Base-by-base conservation (phyloP, 2,888 invertebrate species). In the Harpalus rufipes region DNA sequence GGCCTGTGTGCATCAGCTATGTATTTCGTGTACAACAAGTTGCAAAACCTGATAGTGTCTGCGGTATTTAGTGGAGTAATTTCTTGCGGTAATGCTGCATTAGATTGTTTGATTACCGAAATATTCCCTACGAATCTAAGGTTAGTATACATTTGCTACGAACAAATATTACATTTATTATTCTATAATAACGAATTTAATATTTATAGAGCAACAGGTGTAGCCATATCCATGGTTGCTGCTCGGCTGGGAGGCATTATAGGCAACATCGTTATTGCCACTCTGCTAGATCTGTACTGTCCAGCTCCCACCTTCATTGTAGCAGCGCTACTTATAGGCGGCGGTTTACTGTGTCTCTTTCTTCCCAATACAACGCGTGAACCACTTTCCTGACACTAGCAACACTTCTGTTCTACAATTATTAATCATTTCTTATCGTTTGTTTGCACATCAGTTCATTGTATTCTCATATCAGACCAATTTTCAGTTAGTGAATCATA, bases 291-390 rank as follows among this genome's bases (percentile, higher is more conserved):
- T 92, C 92, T 95, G 87, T 96, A 96, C 91, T 98, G 98, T 92
- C 97, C 97, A 56, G 96, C 97, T 86, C 98, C 98, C 81, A 97
- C 98, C 87, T 96, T 98, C 91, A 96, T 97, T 87, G 97, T 98
- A 76, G 97, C 97, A 87, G 94, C 93, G 41, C 93, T 98, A 86
- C 93, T 98, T 87, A 95, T 96, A 88, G 94, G 97, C 89, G 97
- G 97, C 90, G 97, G 97, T 86, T 93, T 98, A 87, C 94, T 96
- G 92, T 96, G 97, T 91, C 93, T 97, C 89, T 94, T 96, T 92
- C 93, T 98, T 91, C 97, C 97, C 89, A 97, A 97, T 92, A 97
- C 97, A 89, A 97, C 97, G 61, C 93, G 96, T 87, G 95, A 95
- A 91, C 96, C 96, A 89, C 89, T 91, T 86, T 90, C 90, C 87